phyloP scores from a whole-genome alignment of 2,888 invertebrate species.

The Cryptocheilus praepositus region DNA sequence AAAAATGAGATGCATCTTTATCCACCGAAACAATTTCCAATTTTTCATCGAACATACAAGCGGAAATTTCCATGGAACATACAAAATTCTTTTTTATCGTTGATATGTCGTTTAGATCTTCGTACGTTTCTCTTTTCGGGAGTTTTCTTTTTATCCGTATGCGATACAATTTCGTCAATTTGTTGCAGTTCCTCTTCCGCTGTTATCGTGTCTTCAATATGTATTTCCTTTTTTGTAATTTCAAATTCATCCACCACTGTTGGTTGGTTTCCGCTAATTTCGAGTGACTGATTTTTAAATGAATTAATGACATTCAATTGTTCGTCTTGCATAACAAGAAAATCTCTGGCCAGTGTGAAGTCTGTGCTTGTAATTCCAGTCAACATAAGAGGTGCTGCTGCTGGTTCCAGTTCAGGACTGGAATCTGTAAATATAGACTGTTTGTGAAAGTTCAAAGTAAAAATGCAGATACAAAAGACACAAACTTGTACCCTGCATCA shows the following conservation, averaged over 20 bases:
- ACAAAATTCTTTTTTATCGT: slow-evolving; percentile 66
- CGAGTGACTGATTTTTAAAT: slow-evolving; percentile 64
- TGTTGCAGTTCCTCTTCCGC: slow-evolving; percentile 26
- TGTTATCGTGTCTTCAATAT: slow-evolving; percentile 21
- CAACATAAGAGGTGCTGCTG: slow-evolving; percentile 68
- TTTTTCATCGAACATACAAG: no score
- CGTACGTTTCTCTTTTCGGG: slow-evolving; percentile 55
- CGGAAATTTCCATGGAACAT: slow-evolving; percentile 29
- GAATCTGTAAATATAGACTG: slow-evolving; percentile 51
- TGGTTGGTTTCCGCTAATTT: slow-evolving; percentile 48
- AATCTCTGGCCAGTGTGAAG: slow-evolving; percentile 68
- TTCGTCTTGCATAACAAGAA: slow-evolving; percentile 72
- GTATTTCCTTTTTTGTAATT: slow-evolving; percentile 41
- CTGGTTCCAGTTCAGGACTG: slow-evolving; percentile 64
- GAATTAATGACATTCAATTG: slow-evolving; percentile 69
- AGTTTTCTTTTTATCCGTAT: slow-evolving; percentile 34
- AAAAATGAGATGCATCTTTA: not conserved
- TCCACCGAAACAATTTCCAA: not conserved
- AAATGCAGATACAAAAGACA: not conserved
- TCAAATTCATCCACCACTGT: slow-evolving; percentile 31
- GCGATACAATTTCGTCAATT: slow-evolving; percentile 23
- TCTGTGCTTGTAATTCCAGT: slow-evolving; percentile 68
- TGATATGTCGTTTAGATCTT: slow-evolving; percentile 63
- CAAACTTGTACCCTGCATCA: slow-evolving; percentile 66
- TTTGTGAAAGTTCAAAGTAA: not conserved